Conservation (phyloP, 2,113 vertebrate species). For the Siniperca knerii region DNA sequence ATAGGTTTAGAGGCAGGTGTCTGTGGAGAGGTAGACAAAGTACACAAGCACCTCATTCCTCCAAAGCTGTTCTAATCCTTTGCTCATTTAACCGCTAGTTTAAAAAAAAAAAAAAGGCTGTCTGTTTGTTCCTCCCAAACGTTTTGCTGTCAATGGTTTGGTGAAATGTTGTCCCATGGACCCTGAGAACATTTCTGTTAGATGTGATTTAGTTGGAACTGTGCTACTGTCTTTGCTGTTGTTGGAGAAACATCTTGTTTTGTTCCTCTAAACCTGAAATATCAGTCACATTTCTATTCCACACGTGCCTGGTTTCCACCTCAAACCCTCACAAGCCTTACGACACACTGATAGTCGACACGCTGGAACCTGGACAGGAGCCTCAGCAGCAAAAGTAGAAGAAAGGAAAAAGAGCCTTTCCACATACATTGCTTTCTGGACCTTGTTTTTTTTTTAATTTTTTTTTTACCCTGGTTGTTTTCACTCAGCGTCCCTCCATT, state of each 20-base stretch:
- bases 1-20: slow-evolving; percentile 65
- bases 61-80: slow-evolving; percentile 24
- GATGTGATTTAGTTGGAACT: slow-evolving; percentile 5
- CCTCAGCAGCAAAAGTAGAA: slow-evolving; percentile 31
- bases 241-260: not conserved
- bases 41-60: slow-evolving; percentile 65
- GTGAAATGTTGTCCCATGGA: slow-evolving; percentile 27
- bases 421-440: not conserved
- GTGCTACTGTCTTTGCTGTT: not conserved
- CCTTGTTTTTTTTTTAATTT: too few species aligned
- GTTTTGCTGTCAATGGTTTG: not conserved
- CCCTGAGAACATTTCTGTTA: slow-evolving; percentile 61
- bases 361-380: slow-evolving; percentile 32
- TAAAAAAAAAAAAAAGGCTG: slow-evolving; percentile 40
- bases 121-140: slow-evolving; percentile 40
- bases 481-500: not conserved
- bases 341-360: slow-evolving; percentile 42
- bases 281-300: not conserved
- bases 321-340: not conserved
- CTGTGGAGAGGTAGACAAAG: slow-evolving; percentile 79
- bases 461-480: slow-evolving; percentile 29
- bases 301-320: not conserved
- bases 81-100: slow-evolving; percentile 17
- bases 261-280: slow-evolving; percentile 13
- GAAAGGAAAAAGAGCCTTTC: not conserved